Conservation (phyloP, 2,113 vertebrate genomes). For the Synodontis membranacea region DNA sequence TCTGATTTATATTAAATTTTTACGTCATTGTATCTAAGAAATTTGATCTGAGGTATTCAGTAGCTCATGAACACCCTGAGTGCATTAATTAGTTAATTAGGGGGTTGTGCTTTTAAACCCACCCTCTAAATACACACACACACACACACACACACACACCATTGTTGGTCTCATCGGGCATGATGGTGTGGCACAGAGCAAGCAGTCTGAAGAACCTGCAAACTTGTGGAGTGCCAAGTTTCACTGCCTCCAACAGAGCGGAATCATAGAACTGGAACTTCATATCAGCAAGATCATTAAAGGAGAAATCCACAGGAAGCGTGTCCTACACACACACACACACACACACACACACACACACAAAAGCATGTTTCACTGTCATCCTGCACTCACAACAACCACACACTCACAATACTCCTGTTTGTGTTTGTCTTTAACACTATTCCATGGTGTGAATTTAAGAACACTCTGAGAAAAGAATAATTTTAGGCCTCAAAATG, state of each 20-base stretch:
- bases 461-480: neutral
- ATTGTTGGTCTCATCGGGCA: conserved; percentile 88
- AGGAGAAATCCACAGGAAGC: conserved; percentile 86
- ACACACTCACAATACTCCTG: neutral
- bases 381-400: neutral
- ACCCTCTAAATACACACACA: neutral
- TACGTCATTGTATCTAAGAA: neutral
- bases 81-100: neutral
- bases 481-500: neutral
- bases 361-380: neutral
- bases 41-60: neutral
- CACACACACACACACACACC: conserved; percentile 64
- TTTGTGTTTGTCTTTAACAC: neutral
- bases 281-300: conserved; percentile 82
- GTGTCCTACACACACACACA: conserved; percentile 70
- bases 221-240: conserved; percentile 70
- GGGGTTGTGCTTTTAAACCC: neutral
- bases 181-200: conserved; percentile 92
- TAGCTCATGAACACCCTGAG: neutral
- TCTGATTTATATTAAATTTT: neutral
- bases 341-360: conserved; percentile 12
- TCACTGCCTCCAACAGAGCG: conserved; percentile 84
- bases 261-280: conserved; percentile 89
- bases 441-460: neutral
- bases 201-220: conserved; percentile 89